phyloP scores from a whole-genome alignment of 2,113 vertebrate genomes.

The Tachysurus vachellii region DNA sequence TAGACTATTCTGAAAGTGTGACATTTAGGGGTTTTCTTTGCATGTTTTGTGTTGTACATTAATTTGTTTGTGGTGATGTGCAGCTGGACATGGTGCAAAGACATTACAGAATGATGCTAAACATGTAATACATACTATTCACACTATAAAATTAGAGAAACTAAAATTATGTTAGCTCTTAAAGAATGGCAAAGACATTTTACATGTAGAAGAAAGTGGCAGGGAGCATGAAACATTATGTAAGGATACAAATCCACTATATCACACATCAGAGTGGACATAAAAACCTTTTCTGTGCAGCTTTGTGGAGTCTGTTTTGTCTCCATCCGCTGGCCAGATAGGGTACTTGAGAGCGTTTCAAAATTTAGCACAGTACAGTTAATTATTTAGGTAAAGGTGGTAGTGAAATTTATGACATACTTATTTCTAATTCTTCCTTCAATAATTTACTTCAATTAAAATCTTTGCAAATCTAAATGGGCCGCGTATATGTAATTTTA shows the following conservation, averaged over 20 bases:
- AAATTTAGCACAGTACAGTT: background rate
- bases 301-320: constrained; percentile 4
- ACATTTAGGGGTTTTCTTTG: background rate
- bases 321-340: constrained; percentile 23
- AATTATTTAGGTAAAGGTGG: background rate
- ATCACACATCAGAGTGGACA: background rate
- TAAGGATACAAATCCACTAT: background rate
- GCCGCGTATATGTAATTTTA: background rate
- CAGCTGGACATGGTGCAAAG: background rate
- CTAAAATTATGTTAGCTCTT: background rate
- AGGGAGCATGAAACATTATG: background rate
- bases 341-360: background rate
- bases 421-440: background rate
- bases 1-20: background rate
- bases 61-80: background rate
- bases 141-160: background rate
- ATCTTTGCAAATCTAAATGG: background rate
- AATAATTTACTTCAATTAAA: background rate
- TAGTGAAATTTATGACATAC: background rate
- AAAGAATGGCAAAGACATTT: background rate
- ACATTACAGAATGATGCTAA: background rate
- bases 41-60: background rate
- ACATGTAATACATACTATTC: background rate
- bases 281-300: background rate
- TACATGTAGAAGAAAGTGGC: background rate